Base-by-base conservation (phyloP, 37 sponge, comb jelly and placozoan species). In the Mnemiopsis leidyi region DNA sequence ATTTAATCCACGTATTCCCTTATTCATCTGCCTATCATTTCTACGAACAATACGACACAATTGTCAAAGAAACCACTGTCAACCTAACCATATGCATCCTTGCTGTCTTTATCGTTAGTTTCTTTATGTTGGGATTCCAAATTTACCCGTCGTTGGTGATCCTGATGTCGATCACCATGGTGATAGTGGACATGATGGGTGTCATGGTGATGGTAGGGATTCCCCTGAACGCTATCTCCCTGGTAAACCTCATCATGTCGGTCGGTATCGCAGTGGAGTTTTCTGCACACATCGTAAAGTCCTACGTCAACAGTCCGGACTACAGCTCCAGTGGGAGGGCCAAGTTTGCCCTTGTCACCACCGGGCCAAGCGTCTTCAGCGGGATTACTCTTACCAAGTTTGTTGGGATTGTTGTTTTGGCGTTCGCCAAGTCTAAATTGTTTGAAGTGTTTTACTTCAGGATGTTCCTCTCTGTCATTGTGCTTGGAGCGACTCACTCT, bases 211-310 rank as follows among this genome's bases (percentile, higher is more conserved):
- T 95, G 18, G 67, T 94, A 9, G 94, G 93, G 18, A 96, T 98
- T 76, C 83, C 92, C 36, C 95, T 96, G 48, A 98, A 98, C 68
- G 99, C 99, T 7, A 93, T 98, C 40, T 96, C 97, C 35, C 94
- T 98, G 2, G 99, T 97, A 93, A 98, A 98, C 77, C 97, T 98
- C 35, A 96, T 96, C 75, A 97, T 97, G 97, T 94, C 97, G 29
- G 96, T 97, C 39, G 99, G 99, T 34, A 98, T 98, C 39, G 75
- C 99, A 30, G 99, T 98, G 36, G 99, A 98, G 96, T 98, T 98
- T 69, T 95, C 96, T 69, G 93, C 99, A 29, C 99, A 98, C 94
- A 97, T 97, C 92, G 96, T 96, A 23, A 95, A 97, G 32, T 94
- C 95, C 95, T 98, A 96, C 76, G 83, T 37, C 69, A 92, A 85